Evolutionary conservation across 1,140 invertebrate species (phyloP).

Genomic region (Saccostrea cuccullata): DNA sequence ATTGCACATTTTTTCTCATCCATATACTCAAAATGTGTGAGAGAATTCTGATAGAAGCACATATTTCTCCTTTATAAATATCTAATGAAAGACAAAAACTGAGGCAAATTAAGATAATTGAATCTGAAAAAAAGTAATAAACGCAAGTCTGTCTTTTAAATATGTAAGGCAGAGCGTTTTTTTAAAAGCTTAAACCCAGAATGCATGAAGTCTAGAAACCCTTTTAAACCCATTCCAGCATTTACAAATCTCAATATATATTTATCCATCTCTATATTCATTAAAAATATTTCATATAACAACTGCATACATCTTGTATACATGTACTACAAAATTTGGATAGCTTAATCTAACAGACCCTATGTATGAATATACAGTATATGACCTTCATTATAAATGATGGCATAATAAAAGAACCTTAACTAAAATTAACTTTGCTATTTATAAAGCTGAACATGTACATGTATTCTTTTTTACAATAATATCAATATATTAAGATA

Average conservation of each 20-base stretch:
- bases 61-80: too few species aligned
- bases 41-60: too few species aligned
- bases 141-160: too few species aligned
- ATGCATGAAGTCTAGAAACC: too few species aligned
- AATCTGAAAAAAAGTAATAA: too few species aligned
- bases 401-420: not conserved
- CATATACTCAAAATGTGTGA: too few species aligned
- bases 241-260: not conserved
- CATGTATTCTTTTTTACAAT: not conserved
- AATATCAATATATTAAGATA: constrained; percentile 24
- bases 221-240: too few species aligned
- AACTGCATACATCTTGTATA: not conserved
- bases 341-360: not conserved
- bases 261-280: not conserved
- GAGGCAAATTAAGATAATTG: too few species aligned
- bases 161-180: too few species aligned
- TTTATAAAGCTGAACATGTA: constrained; percentile 14
- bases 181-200: too few species aligned
- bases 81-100: too few species aligned
- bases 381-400: not conserved
- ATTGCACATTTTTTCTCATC: not conserved
- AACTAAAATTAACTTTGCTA: not conserved
- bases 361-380: not conserved
- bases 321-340: not conserved
- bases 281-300: not conserved